phyloP scores from a whole-genome alignment of 1,140 invertebrate species.

The Bombus haemorrhoidalis region DNA sequence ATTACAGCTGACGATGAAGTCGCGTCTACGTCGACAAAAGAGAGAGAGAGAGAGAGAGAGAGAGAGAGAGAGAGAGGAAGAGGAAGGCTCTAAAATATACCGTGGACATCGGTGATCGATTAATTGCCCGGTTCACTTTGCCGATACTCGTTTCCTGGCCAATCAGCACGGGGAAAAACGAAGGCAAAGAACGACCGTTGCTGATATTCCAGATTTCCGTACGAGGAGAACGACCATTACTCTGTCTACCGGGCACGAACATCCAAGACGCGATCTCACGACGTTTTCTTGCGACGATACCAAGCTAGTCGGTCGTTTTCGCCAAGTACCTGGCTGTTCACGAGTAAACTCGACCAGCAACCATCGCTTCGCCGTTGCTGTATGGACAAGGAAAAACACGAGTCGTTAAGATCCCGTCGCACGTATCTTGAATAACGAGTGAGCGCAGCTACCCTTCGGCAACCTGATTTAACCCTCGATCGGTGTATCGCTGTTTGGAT shows the following conservation, averaged over 20 bases:
- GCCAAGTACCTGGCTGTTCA: slow-evolving; percentile 11
- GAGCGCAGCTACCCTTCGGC: neutral
- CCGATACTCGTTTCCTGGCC: slow-evolving; percentile 17
- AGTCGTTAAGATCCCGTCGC: slow-evolving; percentile 40
- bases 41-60: neutral
- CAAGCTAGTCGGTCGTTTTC: slow-evolving; percentile 22
- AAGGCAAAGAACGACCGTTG: neutral
- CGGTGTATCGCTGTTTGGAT: neutral
- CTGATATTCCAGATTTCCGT: slow-evolving; percentile 62
- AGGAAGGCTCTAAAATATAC: slow-evolving; percentile 1
- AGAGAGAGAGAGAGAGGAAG: neutral
- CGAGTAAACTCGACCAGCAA: slow-evolving; percentile 19
- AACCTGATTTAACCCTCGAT: neutral
- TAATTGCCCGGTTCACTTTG: slow-evolving; percentile 13
- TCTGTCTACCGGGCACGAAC: slow-evolving; percentile 50
- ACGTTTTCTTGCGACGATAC: slow-evolving; percentile 39
- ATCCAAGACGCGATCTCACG: slow-evolving; percentile 41
- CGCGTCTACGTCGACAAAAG: neutral
- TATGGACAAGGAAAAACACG: slow-evolving; percentile 56
- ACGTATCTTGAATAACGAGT: slow-evolving; percentile 30
- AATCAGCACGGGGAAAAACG: slow-evolving; percentile 2
- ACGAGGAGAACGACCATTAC: slow-evolving; percentile 54
- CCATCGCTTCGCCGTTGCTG: slow-evolving; percentile 32
- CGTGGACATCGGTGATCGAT: slow-evolving; percentile 30
- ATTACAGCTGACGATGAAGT: neutral